Evolutionary conservation across 2,113 vertebrate species (phyloP).

Genomic region (Struthio camelus): DNA sequence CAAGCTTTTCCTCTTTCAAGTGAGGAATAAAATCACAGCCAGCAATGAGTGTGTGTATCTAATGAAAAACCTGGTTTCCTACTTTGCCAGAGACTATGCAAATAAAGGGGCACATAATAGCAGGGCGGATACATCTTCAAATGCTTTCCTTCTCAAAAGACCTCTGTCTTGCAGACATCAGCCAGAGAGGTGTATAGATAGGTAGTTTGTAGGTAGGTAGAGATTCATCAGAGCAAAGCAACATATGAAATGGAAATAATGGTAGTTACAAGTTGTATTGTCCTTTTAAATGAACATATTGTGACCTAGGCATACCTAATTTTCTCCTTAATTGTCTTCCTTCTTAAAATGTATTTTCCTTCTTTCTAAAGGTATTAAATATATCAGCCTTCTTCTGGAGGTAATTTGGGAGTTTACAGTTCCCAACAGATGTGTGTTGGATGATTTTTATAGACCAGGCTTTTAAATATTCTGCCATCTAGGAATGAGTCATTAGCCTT

Average conservation of each 20-base stretch:
- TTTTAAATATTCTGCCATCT: not conserved
- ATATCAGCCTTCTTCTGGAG: not conserved
- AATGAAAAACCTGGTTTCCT: not conserved
- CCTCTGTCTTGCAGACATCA: not conserved
- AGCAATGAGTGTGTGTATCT: not conserved
- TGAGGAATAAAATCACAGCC: not conserved
- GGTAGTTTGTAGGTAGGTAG: not conserved
- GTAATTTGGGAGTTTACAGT: not conserved
- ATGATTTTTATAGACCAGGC: not conserved
- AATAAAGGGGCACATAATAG: not conserved
- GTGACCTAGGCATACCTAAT: not conserved
- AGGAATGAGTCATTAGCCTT: not conserved
- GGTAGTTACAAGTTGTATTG: not conserved
- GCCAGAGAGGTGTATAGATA: not conserved
- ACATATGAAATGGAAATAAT: not conserved
- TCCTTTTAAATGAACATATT: not conserved
- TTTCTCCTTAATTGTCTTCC: not conserved
- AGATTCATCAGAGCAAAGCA: slow-evolving; percentile 1
- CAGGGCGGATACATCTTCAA: not conserved
- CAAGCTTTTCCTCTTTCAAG: not conserved
- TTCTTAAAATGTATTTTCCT: not conserved
- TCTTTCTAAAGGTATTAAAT: not conserved
- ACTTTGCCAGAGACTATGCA: not conserved
- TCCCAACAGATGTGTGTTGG: not conserved
- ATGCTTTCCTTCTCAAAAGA: not conserved